Base-by-base conservation (phyloP, 1,140 invertebrate genomes). In the Drosophila sulfurigaster region DNA sequence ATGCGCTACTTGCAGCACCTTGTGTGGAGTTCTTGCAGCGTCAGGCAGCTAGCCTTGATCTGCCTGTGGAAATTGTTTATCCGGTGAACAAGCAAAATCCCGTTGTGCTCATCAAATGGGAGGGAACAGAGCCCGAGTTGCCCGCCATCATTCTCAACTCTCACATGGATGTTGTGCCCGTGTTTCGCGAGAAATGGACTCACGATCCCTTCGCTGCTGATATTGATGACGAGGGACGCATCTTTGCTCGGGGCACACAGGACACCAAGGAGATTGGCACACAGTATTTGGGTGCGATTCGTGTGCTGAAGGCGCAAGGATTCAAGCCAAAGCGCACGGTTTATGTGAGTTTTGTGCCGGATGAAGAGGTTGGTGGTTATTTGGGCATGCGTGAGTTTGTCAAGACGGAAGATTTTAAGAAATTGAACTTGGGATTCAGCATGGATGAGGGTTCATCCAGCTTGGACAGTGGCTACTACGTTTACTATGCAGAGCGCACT, bases 321-420 rank as follows among this genome's bases (percentile, higher is more conserved):
- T 91, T 94, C 0, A 83, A 81, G 54, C 93, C 95, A 13, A 94
- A 94, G 68, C 93, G 96, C 64, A 97, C 96, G 2, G 83, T 97
- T n/a, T 95, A 96, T 82, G 79, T 98, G 10, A 94, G 95, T 6
- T 98, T 97, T 94, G 96, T 97, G 20, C 96, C 97, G 79, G 98
- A 99, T 93, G 98, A 99, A 93, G 98, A 99, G 94, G 96, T 97
- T 69, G 98, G 98, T 0, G 97, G 98, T 1, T 86, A 93, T 6
- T 93, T 95, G 62, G 98, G 98, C 7, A 98, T 99, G 97, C 93
- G 94, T 73, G 93, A 94, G 71, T 98, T 98, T 93, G 94, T 98
- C 0, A 91, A 95, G 20, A 95, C 95, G 0, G 93, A 96, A 32
- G 95, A 96, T 41, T 99, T 98, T 85, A 95, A 95, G 87, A 92